Conservation (phyloP, 2,888 invertebrate species). For the Meganola albula region DNA sequence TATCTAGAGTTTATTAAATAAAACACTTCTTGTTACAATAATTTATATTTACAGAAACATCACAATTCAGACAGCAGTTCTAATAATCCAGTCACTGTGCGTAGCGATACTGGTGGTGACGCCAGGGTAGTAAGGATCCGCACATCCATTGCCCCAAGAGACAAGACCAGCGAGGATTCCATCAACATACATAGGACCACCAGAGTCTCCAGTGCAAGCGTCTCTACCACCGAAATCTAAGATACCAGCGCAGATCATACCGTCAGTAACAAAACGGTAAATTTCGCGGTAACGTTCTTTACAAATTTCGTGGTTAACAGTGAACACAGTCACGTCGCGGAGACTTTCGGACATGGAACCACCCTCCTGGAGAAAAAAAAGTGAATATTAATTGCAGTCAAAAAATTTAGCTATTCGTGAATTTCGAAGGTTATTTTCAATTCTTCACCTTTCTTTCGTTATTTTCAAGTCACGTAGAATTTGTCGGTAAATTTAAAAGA, state of each 20-base stretch:
- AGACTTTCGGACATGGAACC: slow-evolving; percentile 30
- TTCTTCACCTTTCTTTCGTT: too few species aligned
- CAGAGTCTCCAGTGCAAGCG: slow-evolving; percentile 44
- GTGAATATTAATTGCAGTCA: too few species aligned
- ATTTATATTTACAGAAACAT: too few species aligned
- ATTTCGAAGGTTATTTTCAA: too few species aligned
- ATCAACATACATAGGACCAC: slow-evolving; percentile 57
- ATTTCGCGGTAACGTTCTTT: slow-evolving; percentile 31
- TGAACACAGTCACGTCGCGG: slow-evolving; percentile 39
- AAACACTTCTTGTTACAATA: too few species aligned
- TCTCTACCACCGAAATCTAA: slow-evolving; percentile 37
- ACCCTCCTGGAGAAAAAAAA: slow-evolving; percentile 28
- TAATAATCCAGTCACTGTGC: slow-evolving; percentile 37
- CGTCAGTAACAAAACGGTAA: slow-evolving; percentile 28
- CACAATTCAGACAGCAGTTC: slow-evolving; percentile 20
- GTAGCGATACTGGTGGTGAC: slow-evolving; percentile 53
- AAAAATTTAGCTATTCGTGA: too few species aligned
- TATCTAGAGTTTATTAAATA: too few species aligned
- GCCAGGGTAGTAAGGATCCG: slow-evolving; percentile 53
- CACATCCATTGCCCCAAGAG: slow-evolving; percentile 63
- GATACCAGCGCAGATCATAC: slow-evolving; percentile 52
- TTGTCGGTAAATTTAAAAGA: too few species aligned
- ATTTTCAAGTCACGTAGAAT: too few species aligned
- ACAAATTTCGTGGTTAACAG: slow-evolving; percentile 42
- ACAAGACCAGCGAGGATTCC: slow-evolving; percentile 51